These are phyloP conservation scores for Sinocyclocheilus rhinocerous DNA, from an alignment of 2,113 vertebrate species.

Conservation along the genomic window DNA sequence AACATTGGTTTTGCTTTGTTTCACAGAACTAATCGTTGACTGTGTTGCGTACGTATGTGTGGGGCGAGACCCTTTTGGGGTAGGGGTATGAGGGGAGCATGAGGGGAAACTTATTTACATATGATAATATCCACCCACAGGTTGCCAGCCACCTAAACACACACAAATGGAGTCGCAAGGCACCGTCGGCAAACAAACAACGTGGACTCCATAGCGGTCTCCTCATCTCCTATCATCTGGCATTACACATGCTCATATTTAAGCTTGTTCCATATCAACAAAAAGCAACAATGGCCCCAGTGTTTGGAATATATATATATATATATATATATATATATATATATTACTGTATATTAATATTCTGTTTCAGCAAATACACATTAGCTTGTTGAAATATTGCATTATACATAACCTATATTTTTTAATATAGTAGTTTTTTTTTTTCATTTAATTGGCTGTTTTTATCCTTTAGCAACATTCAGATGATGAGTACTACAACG, in stretches of 20 bases:
- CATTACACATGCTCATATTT: background rate
- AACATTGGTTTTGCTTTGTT: too few species aligned
- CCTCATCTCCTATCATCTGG: background rate
- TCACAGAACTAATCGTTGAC: too few species aligned
- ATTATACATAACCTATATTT: too few species aligned
- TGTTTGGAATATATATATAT: background rate
- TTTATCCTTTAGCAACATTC: background rate
- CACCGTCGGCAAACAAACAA: background rate
- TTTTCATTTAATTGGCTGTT: too few species aligned
- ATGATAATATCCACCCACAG: slow-evolving; percentile 1
- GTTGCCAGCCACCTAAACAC: slow-evolving; percentile 10
- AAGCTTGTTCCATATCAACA: slow-evolving; percentile 12
- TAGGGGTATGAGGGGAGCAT: background rate
- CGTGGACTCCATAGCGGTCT: background rate
- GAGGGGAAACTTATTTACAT: background rate
- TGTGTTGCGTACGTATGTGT: too few species aligned
- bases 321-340: too few species aligned
- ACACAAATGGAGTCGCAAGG: background rate
- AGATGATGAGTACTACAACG: background rate
- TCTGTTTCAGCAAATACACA: too few species aligned
- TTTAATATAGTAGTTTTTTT: too few species aligned
- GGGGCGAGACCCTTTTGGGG: too few species aligned
- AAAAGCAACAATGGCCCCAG: background rate
- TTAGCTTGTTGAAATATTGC: too few species aligned
- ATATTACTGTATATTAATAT: too few species aligned